phyloP scores from a whole-genome alignment of 2,888 invertebrate species.

The Oxytorus armatus region DNA sequence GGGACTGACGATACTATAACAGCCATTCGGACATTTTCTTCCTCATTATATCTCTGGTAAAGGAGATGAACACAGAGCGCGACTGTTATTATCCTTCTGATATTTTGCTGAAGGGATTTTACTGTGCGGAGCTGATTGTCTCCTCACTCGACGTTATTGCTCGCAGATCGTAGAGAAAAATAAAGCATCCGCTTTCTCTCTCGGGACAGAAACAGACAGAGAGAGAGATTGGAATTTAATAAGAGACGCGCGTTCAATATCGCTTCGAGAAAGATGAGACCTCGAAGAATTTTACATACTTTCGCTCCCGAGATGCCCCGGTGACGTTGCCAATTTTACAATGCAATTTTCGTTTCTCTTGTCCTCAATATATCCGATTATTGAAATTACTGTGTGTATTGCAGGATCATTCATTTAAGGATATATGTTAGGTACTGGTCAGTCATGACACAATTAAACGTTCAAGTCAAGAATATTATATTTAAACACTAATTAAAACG shows the following conservation, averaged over 20 bases:
- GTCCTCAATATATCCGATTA: slow-evolving; percentile 1
- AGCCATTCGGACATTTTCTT: slow-evolving; percentile 41
- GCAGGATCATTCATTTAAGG: too few relatives aligned
- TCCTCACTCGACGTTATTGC: slow-evolving; percentile 40
- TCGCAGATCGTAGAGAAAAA: not conserved
- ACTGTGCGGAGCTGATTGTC: slow-evolving; percentile 35
- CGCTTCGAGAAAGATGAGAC: slow-evolving; percentile 16
- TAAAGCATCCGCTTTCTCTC: too few relatives aligned
- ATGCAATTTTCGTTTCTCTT: not conserved
- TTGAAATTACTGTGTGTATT: not conserved
- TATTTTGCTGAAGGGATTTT: slow-evolving; percentile 54
- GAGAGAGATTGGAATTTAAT: slow-evolving; percentile 57
- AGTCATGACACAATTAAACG: too few relatives aligned
- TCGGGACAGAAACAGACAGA: not conserved
- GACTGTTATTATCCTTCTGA: slow-evolving; percentile 52
- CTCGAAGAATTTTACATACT: not conserved
- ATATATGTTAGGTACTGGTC: too few relatives aligned
- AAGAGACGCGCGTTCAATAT: slow-evolving; percentile 34
- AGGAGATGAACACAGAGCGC: slow-evolving; percentile 27
- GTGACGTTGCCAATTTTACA: slow-evolving; percentile 24
- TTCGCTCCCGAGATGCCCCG: slow-evolving; percentile 1
- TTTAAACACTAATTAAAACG: too few relatives aligned
- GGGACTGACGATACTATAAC: not conserved
- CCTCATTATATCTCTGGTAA: slow-evolving; percentile 45
- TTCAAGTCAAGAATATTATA: too few relatives aligned